phyloP scores from a whole-genome alignment of 2,888 invertebrate genomes.

The Drosophila eohydei region DNA sequence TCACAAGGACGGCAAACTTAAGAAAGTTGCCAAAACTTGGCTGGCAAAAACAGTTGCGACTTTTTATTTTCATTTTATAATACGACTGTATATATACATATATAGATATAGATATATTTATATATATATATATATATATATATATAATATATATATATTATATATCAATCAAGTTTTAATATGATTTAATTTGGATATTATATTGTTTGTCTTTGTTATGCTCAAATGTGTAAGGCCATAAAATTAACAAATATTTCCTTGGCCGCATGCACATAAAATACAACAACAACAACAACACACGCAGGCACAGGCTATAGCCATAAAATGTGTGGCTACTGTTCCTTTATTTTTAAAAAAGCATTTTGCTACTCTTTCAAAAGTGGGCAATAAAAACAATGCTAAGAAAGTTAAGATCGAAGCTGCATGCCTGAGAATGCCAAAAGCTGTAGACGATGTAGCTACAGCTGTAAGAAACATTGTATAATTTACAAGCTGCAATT shows the following conservation, averaged over 20 bases:
- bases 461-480: neutral
- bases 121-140: neutral
- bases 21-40: conserved; percentile 19
- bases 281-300: neutral
- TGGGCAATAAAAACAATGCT: neutral
- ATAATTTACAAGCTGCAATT: neutral
- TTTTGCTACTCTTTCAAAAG: conserved; percentile 7
- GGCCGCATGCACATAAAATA: conserved; percentile 1
- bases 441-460: neutral
- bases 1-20: conserved; percentile 5
- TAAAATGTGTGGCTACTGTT: conserved; percentile 6
- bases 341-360: neutral
- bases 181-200: neutral
- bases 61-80: neutral
- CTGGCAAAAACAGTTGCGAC: neutral
- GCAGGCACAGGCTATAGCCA: neutral
- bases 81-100: neutral
- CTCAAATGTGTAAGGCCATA: conserved; percentile 9
- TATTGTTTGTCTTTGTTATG: neutral
- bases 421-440: neutral
- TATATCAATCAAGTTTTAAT: neutral
- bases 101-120: neutral
- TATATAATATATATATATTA: neutral
- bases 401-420: neutral
- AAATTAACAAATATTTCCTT: conserved; percentile 37